Percentiles rank a stretch among this genome's conserved stretches.
Conservation (phyloP, 2,888 invertebrate genomes). For the Galerucella pusilla region DNA sequence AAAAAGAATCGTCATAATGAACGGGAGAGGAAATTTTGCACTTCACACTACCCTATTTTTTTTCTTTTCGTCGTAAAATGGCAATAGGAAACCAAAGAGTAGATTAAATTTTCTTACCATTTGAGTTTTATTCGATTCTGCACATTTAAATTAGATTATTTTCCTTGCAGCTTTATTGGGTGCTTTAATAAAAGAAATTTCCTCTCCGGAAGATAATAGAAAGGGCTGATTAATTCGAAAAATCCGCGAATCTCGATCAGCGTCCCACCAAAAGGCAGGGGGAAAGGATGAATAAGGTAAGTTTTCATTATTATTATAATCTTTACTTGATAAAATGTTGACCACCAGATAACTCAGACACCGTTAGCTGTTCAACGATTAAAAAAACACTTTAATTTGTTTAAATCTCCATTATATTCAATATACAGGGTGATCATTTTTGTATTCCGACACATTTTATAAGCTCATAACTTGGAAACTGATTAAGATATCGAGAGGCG, state of each 20-base stretch:
- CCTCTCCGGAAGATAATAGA: constrained; percentile 4
- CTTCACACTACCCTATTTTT: not conserved
- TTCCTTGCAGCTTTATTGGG: constrained; percentile 7
- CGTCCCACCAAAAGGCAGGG: not conserved
- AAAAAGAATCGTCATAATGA: not conserved
- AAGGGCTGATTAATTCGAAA: constrained; percentile 20
- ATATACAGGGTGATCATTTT: no score
- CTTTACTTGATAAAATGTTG: no score
- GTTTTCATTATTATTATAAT: not conserved
- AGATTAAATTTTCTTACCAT: not conserved
- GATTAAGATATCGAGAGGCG: no score
- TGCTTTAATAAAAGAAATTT: constrained; percentile 18
- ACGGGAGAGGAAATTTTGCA: not conserved
- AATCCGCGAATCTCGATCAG: not conserved
- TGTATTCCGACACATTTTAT: no score
- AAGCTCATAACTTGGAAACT: no score
- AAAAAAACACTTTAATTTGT: no score
- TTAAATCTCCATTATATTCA: no score
- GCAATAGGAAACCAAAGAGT: not conserved
- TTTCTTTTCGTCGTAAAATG: not conserved
- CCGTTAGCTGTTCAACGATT: no score
- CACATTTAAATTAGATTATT: constrained; percentile 18
- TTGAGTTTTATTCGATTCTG: constrained; percentile 22
- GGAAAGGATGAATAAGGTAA: not conserved
- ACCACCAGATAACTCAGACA: no score